Evolutionary conservation across 2,888 invertebrate species (phyloP).

Genomic region (Exocentrus adspersus): DNA sequence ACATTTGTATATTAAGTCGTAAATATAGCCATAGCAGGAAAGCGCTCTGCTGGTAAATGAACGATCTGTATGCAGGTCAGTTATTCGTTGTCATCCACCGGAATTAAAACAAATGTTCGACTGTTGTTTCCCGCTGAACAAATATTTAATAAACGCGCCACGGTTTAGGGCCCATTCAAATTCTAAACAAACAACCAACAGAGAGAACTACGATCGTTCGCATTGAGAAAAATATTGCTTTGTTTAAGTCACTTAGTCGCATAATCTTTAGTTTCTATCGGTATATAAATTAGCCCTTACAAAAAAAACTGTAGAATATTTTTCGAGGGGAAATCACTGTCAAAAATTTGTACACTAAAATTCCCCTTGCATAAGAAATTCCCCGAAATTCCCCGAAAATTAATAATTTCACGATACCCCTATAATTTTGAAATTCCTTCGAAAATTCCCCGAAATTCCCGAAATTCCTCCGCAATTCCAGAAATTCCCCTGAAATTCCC

Average conservation of each 20-base stretch:
- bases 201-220: neutral
- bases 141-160: conserved; percentile 39
- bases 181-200: conserved; percentile 10
- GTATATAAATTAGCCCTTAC: neutral
- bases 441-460: too few relatives aligned
- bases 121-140: conserved; percentile 35
- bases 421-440: too few relatives aligned
- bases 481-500: too few relatives aligned
- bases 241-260: too few relatives aligned
- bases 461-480: too few relatives aligned
- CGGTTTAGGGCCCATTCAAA: conserved; percentile 27
- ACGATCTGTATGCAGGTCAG: conserved; percentile 44
- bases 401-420: too few relatives aligned
- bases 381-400: too few relatives aligned
- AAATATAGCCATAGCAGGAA: conserved; percentile 11
- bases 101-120: conserved; percentile 40
- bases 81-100: conserved; percentile 41
- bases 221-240: neutral
- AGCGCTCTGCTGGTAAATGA: conserved; percentile 22
- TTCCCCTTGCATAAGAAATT: too few relatives aligned
- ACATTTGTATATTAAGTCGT: conserved; percentile 10
- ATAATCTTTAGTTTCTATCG: neutral
- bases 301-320: neutral
- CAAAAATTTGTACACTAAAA: too few relatives aligned
- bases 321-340: too few relatives aligned